Percentiles rank a stretch among this genome's conserved stretches.
Conservation (phyloP, 1,140 invertebrate genomes). For the Drosophila sp. region DNA sequence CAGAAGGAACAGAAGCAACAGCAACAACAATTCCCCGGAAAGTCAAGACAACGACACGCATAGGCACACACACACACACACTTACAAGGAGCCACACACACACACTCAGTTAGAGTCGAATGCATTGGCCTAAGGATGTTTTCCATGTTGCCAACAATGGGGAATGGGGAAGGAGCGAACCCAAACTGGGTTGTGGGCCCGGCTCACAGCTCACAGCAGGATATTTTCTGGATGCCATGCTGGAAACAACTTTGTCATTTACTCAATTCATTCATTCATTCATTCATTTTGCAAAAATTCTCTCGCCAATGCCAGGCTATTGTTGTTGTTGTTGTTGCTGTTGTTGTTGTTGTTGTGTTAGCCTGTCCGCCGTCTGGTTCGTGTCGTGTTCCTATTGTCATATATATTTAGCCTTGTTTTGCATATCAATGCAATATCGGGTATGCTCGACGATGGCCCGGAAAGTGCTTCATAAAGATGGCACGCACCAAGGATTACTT, state of each 20-base stretch:
- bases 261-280: conserved; percentile 43
- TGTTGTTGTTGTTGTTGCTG: conserved; percentile 21
- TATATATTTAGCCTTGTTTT: conserved; percentile 19
- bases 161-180: neutral
- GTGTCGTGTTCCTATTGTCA: conserved; percentile 12
- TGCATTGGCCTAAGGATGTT: conserved; percentile 68
- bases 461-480: neutral
- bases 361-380: conserved; percentile 6
- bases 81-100: conserved; percentile 9
- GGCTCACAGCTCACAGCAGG: conserved; percentile 42
- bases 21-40: conserved; percentile 65
- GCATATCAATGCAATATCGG: conserved; percentile 10
- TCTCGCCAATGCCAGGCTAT: conserved; percentile 32
- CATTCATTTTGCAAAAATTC: conserved; percentile 41
- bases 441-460: neutral
- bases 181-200: neutral
- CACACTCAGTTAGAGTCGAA: conserved; percentile 37
- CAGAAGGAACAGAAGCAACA: conserved; percentile 14
- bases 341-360: neutral
- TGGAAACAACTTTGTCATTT: conserved; percentile 40
- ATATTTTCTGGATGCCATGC: conserved; percentile 25
- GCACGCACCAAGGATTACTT: neutral
- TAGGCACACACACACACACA: conserved; percentile 31
- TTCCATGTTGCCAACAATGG: conserved; percentile 69
- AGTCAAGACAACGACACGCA: conserved; percentile 60